Evolutionary conservation across 2,797 vertebrate genomes (phyloP), one percentile per base, ranked within the genome.

Genomic region (Monodelphis domestica): DNA sequence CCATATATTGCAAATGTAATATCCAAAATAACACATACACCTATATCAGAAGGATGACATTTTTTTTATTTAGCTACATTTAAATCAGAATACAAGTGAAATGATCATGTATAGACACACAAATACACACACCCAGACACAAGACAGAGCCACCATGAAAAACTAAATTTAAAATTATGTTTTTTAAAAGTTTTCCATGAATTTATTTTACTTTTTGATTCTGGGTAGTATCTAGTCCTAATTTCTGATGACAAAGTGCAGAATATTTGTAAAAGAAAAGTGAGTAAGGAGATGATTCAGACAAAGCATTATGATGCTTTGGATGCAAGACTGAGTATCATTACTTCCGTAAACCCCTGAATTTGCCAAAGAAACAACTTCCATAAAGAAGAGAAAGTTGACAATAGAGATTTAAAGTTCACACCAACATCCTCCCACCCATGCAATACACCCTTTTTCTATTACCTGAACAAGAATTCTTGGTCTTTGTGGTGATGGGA

Each of bases 401-500:
- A 78, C n/a, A 70, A 78, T 9, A 84, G 21, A 45, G 4, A 50
- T 26, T 24, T 26, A 0, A 50, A 50, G 45, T 84, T 84, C 38
- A 50, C 38, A 84, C 38, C 38, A 50, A 12, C 38, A 84, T 50
- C 38, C 9, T n/a, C 38, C 70, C 70, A 88, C 28, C 89, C 59
- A 45, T 87, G 89, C 54, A 87, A 92, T 30, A 94, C 0, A 94
- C 12, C 56, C 50, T 63, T 70, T 94, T 92, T 84, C 84, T 21
- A 91, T 97, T 97, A 89, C 99, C 98, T 99, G 99, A 95, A 99
- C 99, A 91, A 99, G 98, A 96, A 99, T 99, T 98, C 99, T 99
- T 96, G 99, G 99, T 97, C 99, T 99, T 96, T 99, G 99, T 78
- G 99, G 99, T 92, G 99, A 99, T 95, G 99, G 99, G 97, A 99